Conservation (phyloP, 2,797 vertebrate species). For the Lemur catta region DNA sequence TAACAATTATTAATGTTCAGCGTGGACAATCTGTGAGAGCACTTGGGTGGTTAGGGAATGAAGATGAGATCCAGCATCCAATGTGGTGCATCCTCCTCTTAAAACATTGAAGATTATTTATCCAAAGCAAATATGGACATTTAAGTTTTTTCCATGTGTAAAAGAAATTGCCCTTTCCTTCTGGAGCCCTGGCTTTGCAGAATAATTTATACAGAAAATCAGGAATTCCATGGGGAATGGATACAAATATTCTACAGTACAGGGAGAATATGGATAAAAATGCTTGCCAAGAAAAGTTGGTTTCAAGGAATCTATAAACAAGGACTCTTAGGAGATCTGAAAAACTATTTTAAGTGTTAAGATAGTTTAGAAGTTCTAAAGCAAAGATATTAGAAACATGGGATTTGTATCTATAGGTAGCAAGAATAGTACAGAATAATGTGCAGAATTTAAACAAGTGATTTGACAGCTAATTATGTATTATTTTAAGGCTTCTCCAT, state of each 20-base stretch:
- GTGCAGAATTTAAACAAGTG: not conserved
- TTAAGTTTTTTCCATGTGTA: not conserved
- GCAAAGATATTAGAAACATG: not conserved
- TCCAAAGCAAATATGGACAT: slow-evolving; percentile 1
- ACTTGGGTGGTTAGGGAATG: not conserved
- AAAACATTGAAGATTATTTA: not conserved
- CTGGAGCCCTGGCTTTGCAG: not conserved
- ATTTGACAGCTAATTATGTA: not conserved
- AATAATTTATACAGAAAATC: slow-evolving; percentile 47
- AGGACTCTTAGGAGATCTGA: not conserved
- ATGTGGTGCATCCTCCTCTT: not conserved
- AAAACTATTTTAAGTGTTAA: slow-evolving; percentile 12
- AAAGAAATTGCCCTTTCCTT: slow-evolving; percentile 30
- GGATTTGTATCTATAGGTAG: not conserved
- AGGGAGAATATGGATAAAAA: slow-evolving; percentile 2
- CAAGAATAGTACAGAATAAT: not conserved
- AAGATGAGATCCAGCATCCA: not conserved
- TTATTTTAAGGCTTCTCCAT: not conserved
- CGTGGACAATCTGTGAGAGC: not conserved
- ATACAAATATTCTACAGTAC: slow-evolving; percentile 24
- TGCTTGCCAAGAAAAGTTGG: slow-evolving; percentile 41
- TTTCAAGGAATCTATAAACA: slow-evolving; percentile 29
- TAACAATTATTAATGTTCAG: not conserved
- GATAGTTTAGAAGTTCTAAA: slow-evolving; percentile 32
- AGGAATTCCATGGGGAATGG: not conserved